phyloP scores from a whole-genome alignment of 2,888 invertebrate species.

The Miltochrista miniata region DNA sequence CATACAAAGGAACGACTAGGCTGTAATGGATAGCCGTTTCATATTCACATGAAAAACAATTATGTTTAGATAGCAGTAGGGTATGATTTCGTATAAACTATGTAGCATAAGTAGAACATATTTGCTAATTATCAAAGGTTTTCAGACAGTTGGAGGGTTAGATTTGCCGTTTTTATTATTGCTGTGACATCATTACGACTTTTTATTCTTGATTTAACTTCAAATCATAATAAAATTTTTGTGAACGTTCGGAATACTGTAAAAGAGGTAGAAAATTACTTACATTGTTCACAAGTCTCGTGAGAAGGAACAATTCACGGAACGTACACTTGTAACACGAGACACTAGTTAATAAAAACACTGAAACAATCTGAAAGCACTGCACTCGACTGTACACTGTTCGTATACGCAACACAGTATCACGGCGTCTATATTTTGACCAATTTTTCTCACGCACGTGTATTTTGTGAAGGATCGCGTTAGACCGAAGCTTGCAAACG shows the following conservation, averaged over 20 bases:
- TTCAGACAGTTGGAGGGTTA: not conserved
- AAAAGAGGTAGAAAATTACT: constrained; percentile 29
- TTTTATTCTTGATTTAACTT: too few species aligned
- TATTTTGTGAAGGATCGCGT: constrained; percentile 42
- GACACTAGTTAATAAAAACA: constrained; percentile 28
- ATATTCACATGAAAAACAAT: not conserved
- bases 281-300: constrained; percentile 27
- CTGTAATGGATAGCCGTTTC: constrained; percentile 1
- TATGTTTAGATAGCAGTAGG: not conserved
- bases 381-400: constrained; percentile 32
- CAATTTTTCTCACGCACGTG: constrained; percentile 49
- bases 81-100: not conserved
- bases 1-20: constrained; percentile 2
- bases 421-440: constrained; percentile 42
- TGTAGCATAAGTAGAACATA: not conserved
- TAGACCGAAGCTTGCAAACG: constrained; percentile 60
- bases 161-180: not conserved
- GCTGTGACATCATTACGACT: not conserved
- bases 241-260: too few species aligned
- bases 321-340: constrained; percentile 28
- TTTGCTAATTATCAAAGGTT: not conserved
- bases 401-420: constrained; percentile 24
- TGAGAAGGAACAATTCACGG: constrained; percentile 31
- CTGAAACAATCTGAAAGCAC: constrained; percentile 37
- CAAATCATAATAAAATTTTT: too few species aligned